Conservation (phyloP, 2,113 vertebrate genomes). For the Procavia capensis region DNA sequence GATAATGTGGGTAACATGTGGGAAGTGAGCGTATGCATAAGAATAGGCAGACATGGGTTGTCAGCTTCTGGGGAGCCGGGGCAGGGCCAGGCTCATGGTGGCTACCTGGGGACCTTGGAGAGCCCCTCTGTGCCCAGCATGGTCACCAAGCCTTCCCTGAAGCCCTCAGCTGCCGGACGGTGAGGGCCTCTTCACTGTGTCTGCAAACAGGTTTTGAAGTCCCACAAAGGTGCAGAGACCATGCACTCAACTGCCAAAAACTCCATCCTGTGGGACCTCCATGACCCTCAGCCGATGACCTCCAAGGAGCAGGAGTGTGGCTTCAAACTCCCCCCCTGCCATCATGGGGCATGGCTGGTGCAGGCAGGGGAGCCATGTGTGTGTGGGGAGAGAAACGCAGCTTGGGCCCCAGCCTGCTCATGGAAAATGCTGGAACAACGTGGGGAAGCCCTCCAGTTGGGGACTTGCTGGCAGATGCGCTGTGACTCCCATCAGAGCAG, state of each 20-base stretch:
- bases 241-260: neutral
- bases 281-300: fast-evolving
- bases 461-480: neutral
- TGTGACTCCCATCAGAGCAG: neutral
- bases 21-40: no score
- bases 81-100: neutral
- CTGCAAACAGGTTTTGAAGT: fast-evolving
- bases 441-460: neutral
- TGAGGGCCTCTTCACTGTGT: neutral
- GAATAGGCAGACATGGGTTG: no score
- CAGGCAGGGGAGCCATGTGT: neutral
- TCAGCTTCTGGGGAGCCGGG: neutral
- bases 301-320: neutral
- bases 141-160: fast-evolving
- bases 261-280: fast-evolving
- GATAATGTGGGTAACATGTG: neutral
- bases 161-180: neutral
- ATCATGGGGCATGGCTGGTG: fast-evolving
- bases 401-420: neutral
- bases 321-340: fast-evolving
- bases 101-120: no score
- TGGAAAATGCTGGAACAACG: neutral
- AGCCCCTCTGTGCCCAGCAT: fast-evolving
- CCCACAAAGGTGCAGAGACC: neutral
- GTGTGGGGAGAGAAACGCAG: neutral